Base-by-base conservation (phyloP, 2,113 vertebrate species). In the Triplophysa tibetana region DNA sequence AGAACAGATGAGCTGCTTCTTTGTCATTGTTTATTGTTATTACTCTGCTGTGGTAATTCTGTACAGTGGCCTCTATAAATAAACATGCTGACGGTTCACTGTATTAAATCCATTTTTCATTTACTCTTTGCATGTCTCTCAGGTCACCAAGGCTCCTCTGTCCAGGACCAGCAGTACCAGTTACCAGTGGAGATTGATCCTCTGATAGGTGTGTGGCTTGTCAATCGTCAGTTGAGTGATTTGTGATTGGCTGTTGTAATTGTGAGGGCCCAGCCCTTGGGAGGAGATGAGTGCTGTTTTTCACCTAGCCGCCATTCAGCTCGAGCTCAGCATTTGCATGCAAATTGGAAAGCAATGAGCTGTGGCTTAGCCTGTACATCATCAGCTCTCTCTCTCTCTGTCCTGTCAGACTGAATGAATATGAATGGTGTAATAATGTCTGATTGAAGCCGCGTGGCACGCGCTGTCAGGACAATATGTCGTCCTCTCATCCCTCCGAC, bases 331-430 rank as follows among this genome's bases (percentile, higher is more conserved):
- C 96, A 99, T 99, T 99, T 98, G 96, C 97, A 99, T 99, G 95
- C 96, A 99, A 99, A 99, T 99, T 98, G 96, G 96, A 98, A 98
- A 95, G 95, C 96, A 98, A 96, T 98, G 97, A 98, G 96, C 96
- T 98, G 96, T 98, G 95, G 95, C 95, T 95, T 93, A 92, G 92
- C 95, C 94, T 92, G 94, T 96, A 96, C 96, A 98, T 98, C 95
- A 96, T 97, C 79, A 64, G 65, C 54, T 70, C 86, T 66, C 74
- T 41, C 67, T 60, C 50, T 24, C 73, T 86, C 90, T 87, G 87
- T 87, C 90, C 90, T 96, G 97, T 97, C 97, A 97, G 91, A 91
- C 94, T 93, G 94, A 97, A 98, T 98, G 96, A 99, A 98, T 99
- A 98, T 96, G 96, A 96, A 99, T 98, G 96, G 93, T 93, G 96